A percentile compares a stretch with the other conserved stretches of the same genome.
Conservation (phyloP, 2,113 vertebrate species). For the Enhydra lutris region DNA sequence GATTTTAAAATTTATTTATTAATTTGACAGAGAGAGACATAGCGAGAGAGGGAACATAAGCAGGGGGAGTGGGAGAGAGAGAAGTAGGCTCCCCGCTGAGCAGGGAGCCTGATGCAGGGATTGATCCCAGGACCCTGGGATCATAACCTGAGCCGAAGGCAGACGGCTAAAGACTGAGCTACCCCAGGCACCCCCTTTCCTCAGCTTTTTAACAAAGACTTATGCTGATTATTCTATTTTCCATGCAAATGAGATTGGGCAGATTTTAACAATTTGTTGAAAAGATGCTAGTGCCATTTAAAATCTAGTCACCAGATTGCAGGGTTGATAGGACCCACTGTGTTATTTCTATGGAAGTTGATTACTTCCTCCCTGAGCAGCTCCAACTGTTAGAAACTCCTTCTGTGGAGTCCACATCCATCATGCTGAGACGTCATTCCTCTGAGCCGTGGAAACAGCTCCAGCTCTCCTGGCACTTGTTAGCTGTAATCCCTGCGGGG, state of each 20-base stretch:
- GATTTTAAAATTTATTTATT: too few species aligned
- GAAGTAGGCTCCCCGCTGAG: too few species aligned
- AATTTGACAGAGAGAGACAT: too few species aligned
- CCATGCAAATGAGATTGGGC: not conserved
- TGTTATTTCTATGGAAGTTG: not conserved
- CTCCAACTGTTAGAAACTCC: not conserved
- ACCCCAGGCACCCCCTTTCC: not conserved
- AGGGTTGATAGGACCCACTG: not conserved
- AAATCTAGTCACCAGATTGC: not conserved
- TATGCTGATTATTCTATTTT: not conserved
- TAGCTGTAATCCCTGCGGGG: rapidly evolving
- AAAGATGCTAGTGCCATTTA: not conserved
- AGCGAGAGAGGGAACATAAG: too few species aligned
- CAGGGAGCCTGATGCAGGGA: too few species aligned
- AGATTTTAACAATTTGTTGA: not conserved
- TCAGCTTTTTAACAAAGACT: not conserved
- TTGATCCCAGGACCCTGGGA: too few species aligned
- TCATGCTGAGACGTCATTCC: not conserved
- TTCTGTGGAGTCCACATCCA: not conserved
- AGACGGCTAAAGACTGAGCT: too few species aligned
- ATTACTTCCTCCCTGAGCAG: not conserved
- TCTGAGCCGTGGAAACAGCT: not conserved
- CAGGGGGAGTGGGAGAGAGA: too few species aligned
- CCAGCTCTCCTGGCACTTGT: not conserved
- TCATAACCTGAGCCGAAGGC: too few species aligned